Evolutionary conservation across 2,888 invertebrate species (phyloP).

Genomic region (Microdon myrmicae): DNA sequence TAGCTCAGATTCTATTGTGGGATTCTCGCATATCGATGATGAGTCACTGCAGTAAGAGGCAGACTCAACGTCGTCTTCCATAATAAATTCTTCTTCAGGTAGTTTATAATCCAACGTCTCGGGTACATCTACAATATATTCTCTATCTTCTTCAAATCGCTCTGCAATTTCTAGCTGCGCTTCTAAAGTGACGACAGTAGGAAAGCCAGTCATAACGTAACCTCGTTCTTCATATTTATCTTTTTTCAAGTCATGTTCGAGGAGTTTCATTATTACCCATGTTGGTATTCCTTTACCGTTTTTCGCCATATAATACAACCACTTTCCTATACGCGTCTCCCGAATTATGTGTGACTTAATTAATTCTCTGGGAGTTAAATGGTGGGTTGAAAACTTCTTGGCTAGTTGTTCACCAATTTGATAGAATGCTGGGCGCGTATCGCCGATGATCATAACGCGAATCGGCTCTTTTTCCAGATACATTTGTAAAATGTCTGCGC

Average conservation of each 20-base stretch:
- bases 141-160: neutral
- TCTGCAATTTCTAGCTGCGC: neutral
- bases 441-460: constrained; percentile 72
- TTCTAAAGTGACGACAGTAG: constrained; percentile 68
- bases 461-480: constrained; percentile 59
- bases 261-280: constrained; percentile 69
- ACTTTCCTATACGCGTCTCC: constrained; percentile 69
- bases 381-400: constrained; percentile 70
- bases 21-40: neutral
- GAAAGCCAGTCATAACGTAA: constrained; percentile 75
- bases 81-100: neutral
- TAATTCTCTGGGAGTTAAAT: constrained; percentile 71
- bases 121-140: neutral
- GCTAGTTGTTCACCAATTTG: constrained; percentile 71
- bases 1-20: neutral
- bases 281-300: constrained; percentile 69
- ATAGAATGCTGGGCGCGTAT: constrained; percentile 70
- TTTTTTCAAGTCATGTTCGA: constrained; percentile 69
- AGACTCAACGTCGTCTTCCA: neutral
- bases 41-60: neutral
- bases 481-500: constrained; percentile 24
- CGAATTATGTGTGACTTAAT: constrained; percentile 71
- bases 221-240: constrained; percentile 71
- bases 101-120: neutral
- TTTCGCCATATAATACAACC: constrained; percentile 71